Evolutionary conservation across 2,113 vertebrate species (phyloP).

Genomic region (Brachionichthys hirsutus): DNA sequence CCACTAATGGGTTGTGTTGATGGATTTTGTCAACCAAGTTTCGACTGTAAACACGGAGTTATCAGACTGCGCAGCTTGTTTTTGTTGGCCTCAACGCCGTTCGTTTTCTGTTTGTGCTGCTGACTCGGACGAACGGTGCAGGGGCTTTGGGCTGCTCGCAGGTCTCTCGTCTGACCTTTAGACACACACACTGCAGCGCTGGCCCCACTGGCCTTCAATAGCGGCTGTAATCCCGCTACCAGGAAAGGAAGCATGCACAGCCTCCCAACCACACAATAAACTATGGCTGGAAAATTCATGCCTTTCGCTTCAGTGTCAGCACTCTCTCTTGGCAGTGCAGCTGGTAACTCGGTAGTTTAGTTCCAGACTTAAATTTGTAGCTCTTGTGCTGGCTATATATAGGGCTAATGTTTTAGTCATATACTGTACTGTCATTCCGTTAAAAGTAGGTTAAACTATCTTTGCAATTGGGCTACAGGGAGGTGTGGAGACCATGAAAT

Average conservation of each 20-base stretch:
- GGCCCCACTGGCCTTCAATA: slow-evolving; percentile 58
- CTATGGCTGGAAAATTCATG: slow-evolving; percentile 64
- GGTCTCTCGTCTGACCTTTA: slow-evolving; percentile 63
- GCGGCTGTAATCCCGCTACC: slow-evolving; percentile 72
- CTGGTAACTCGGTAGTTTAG: slow-evolving; percentile 36
- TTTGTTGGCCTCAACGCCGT: slow-evolving; percentile 33
- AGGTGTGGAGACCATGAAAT: slow-evolving; percentile 4
- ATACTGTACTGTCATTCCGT: not conserved
- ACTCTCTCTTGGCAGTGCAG: slow-evolving; percentile 62
- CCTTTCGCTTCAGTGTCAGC: slow-evolving; percentile 66
- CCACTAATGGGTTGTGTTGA: not conserved
- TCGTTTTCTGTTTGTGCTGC: slow-evolving; percentile 49
- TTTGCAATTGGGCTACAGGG: slow-evolving; percentile 26
- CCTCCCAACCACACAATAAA: slow-evolving; percentile 60
- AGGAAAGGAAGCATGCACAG: slow-evolving; percentile 61
- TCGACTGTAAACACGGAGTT: not conserved
- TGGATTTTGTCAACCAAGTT: too few species aligned
- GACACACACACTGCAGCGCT: slow-evolving; percentile 58
- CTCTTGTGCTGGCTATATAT: slow-evolving; percentile 47
- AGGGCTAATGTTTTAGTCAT: slow-evolving; percentile 15
- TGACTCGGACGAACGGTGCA: slow-evolving; percentile 59
- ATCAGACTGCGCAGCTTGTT: slow-evolving; percentile 12
- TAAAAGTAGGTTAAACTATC: slow-evolving; percentile 58
- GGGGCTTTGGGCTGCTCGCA: slow-evolving; percentile 51
- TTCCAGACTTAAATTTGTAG: slow-evolving; percentile 51